These are phyloP conservation scores for Parauchenoglanis punctatus DNA, from an alignment of 2,797 vertebrate species.

Conservation along the genomic window DNA sequence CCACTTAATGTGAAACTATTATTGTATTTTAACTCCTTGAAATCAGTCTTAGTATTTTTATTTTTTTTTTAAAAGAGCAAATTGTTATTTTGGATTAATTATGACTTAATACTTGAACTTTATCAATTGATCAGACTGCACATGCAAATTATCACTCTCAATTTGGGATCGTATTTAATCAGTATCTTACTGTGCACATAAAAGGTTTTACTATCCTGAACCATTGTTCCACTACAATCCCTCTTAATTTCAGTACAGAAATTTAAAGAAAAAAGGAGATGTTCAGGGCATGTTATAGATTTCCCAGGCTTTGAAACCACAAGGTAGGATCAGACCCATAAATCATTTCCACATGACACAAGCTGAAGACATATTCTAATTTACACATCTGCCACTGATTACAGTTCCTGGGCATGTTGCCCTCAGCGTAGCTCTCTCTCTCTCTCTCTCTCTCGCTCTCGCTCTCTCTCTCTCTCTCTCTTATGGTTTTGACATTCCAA, in stretches of 20 bases:
- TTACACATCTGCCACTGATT: constrained; percentile 64
- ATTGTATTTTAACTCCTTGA: neutral
- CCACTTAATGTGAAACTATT: neutral
- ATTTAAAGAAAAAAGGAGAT: neutral
- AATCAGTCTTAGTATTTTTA: too few relatives aligned
- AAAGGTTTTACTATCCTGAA: neutral
- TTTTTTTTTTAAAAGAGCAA: neutral
- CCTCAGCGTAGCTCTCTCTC: constrained; percentile 7
- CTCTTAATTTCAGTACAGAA: neutral
- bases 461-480: constrained; percentile 36
- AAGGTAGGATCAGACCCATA: constrained; percentile 53
- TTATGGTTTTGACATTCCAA: constrained; percentile 24
- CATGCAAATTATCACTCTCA: neutral
- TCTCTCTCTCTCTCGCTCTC: neutral
- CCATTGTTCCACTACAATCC: neutral
- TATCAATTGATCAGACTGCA: neutral
- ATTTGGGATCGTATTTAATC: neutral
- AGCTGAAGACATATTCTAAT: constrained; percentile 55
- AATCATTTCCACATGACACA: constrained; percentile 65
- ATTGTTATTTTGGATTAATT: neutral
- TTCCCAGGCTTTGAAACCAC: constrained; percentile 42
- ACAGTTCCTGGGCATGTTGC: constrained; percentile 52
- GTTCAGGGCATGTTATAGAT: neutral
- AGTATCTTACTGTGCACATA: neutral
- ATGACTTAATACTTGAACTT: neutral